Evolutionary conservation across 2,888 invertebrate genomes (phyloP), one percentile per base, ranked within the genome.

Genomic region (Luperina nickerlii): DNA sequence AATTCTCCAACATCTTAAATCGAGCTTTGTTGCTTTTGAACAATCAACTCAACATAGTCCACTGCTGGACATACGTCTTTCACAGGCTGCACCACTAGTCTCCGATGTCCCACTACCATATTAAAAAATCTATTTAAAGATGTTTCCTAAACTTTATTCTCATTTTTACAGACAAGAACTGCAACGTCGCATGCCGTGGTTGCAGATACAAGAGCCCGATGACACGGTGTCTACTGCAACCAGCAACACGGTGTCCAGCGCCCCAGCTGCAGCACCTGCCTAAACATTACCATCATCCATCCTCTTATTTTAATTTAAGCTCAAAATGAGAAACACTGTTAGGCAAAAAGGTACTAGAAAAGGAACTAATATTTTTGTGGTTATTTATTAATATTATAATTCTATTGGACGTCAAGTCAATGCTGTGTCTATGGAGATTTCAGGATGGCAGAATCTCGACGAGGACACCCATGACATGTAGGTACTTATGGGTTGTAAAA

Each of bases 111-210:
- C 15, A 57, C 38, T n/a, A 11, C 9, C 24, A 32, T 70, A 62
- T 11, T 20, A 74, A 48, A 51, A 74, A 48, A 48, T 18, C 32
- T 42, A 42, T 57, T 76, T 15, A 68, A 8, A 68, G 42, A 68
- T 9, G 20, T 69, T 72, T 45, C 18, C 60, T 63, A 75, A 62
- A 32, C 4, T 8, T 1, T 60, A n/a, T 76, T 68, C 27, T n/a
- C 8, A 18, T 67, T 70, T 45, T 89, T 91, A 24, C 92, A 98
- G 98, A 89, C 96, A 98, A 94, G 98, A 99, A 94, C 96, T 99
- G 79, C 98, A 98, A 91, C 98, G 98, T 83, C 97, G 98, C 74
- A 97, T 98, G 93, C 98, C 98, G 15, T 99, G 98, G 98, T 95
- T 98, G 82, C 98, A 98, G 83, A 98, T 98, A 76, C 97, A 97